Base-by-base conservation (phyloP, 2,888 invertebrate genomes). In the Calephelis perditalis region DNA sequence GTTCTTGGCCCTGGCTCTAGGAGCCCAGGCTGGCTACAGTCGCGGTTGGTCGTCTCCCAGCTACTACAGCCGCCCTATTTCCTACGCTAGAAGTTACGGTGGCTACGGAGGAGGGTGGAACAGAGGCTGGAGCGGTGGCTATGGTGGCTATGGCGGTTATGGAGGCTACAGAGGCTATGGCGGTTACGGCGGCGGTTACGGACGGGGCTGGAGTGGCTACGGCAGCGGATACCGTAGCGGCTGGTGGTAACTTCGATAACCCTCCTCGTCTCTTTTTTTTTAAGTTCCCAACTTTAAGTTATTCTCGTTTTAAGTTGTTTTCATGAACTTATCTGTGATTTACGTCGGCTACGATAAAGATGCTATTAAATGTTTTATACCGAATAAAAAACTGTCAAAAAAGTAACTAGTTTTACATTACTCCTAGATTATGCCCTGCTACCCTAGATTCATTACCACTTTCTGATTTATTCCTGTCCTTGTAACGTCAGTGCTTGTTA, bases 1-100 rank as follows among this genome's bases (percentile, higher is more conserved):
- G 65, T 69, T 77, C 52, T 43, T 73, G 57, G 67, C 64, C 11
- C 65, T 70, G 35, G 62, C 68, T 36, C 60, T 72, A 7, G 52
- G 52, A 52, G 52, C 52, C 11, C 52, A 36, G 9, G 84, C 82
- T 0, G 82, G 82, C 58, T 71, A 73, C 70, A 63, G 73, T 65
- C 62, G 68, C 40, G 67, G 69, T 59, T 71, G 68, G 68, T 62
- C 62, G 5, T 57, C 62, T 11, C 64, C 67, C 8, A 60, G 64
- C 60, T 62, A 62, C 59, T 58, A 61, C 56, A 52, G 62, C 36
- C 46, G 65, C 3, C 58, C 58, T 26, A 12, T 52, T 10, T 37
- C 37, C 40, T 58, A 58, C 58, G 47, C 58, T 7, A 9, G 49
- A 10, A 49, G 49, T 10, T 58, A 58, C 52, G 47, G 49, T 43